These are phyloP conservation scores for Sebastes paucispinis DNA, from an alignment of 2,797 vertebrate species.

Conservation along the genomic window DNA sequence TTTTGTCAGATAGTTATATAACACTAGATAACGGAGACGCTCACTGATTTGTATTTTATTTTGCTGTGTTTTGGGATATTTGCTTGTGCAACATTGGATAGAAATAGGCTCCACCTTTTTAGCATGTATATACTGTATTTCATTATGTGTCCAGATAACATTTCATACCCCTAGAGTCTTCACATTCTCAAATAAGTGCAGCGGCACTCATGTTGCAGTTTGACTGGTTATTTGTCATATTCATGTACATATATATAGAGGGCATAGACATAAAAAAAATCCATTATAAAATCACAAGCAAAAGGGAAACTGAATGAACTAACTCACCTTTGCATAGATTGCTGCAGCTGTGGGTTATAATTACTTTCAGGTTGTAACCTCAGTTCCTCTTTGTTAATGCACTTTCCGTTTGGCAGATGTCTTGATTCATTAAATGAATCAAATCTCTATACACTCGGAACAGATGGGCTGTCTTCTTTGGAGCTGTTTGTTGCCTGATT, in stretches of 20 bases:
- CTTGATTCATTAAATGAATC: background rate
- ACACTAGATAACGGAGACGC: background rate
- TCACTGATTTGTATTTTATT: background rate
- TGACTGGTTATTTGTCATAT: background rate
- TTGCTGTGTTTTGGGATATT: background rate
- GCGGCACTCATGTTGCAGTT: background rate
- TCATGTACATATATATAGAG: background rate
- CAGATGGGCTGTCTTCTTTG: background rate
- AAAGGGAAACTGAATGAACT: background rate
- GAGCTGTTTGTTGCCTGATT: background rate
- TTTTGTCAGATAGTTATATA: background rate
- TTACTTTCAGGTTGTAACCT: background rate
- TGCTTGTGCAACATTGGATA: too few relatives aligned
- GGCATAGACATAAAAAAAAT: background rate
- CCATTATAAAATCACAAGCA: background rate
- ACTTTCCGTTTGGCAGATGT: background rate
- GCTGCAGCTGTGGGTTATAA: background rate
- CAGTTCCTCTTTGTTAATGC: background rate
- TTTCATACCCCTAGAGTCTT: background rate
- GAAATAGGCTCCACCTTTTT: background rate
- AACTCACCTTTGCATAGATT: background rate
- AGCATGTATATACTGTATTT: background rate
- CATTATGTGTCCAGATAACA: background rate
- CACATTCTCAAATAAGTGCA: background rate
- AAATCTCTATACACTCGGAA: background rate